Evolutionary conservation across 2,113 vertebrate genomes (phyloP).

Genomic region (Etheostoma spectabile): DNA sequence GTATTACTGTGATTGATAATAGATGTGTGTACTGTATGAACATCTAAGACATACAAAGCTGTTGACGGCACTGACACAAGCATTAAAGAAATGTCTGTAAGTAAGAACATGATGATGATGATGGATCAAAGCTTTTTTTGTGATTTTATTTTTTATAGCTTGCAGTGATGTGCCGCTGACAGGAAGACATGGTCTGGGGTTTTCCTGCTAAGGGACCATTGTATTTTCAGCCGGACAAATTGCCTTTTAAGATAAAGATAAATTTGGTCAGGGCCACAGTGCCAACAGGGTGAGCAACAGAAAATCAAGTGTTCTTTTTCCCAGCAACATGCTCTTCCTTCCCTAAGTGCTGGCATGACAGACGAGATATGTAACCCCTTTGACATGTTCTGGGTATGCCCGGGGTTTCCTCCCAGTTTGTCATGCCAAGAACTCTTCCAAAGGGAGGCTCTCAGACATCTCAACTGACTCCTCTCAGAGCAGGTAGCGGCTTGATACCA

Average conservation of each 20-base stretch:
- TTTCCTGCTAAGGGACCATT: conserved; percentile 23
- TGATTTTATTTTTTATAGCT: conserved; percentile 54
- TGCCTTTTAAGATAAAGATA: conserved; percentile 2
- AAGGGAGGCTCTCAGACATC: conserved; percentile 42
- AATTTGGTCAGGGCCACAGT: conserved; percentile 17
- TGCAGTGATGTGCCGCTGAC: conserved; percentile 29
- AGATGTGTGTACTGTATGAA: not conserved
- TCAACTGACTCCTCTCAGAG: conserved; percentile 23
- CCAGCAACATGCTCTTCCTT: conserved; percentile 43
- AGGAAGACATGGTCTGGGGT: conserved; percentile 9
- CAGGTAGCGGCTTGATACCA: conserved; percentile 15
- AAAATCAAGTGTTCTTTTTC: conserved; percentile 27
- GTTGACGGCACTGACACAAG: conserved; percentile 23
- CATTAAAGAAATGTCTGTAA: conserved; percentile 1
- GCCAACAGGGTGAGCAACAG: conserved; percentile 26
- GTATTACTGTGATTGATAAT: conserved; percentile 1
- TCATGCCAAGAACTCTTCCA: conserved; percentile 41
- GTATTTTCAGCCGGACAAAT: conserved; percentile 25
- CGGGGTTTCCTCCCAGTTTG: conserved; percentile 46
- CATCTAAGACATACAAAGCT: not conserved
- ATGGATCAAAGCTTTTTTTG: conserved; percentile 26
- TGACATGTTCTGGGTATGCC: conserved; percentile 39
- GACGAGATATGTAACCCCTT: conserved; percentile 49
- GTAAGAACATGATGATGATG: conserved; percentile 13
- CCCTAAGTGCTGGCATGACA: conserved; percentile 41